Evolutionary conservation across 2,797 vertebrate species (phyloP), one percentile per base, ranked within the genome.

Genomic region (Diplodus puntazzo): DNA sequence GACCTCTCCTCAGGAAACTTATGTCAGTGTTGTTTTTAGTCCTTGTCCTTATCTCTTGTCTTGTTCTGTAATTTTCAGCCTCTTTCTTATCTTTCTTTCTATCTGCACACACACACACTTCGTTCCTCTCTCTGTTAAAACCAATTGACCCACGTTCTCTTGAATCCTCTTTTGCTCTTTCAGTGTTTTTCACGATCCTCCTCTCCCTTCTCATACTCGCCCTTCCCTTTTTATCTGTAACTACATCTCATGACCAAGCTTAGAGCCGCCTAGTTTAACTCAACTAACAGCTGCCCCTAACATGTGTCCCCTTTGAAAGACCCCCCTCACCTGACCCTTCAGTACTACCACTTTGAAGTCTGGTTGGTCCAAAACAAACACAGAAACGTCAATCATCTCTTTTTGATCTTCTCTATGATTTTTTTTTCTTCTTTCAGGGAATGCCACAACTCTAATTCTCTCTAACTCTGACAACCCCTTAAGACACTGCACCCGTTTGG

Each of bases 401-500:
- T 92, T 91, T 92, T 90, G 82, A 91, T 85, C 79, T 87, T 88
- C 78, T 87, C 64, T 85, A 82, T 91, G 62, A 81, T 91, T 91
- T 92, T 91, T 81, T 84, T 90, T 92, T 90, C 88, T 91, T 91
- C 89, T 94, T 93, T 86, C 85, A 93, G 91, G 91, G 86, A 94
- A 93, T 92, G 82, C 80, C 88, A 92, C 91, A 92, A 88, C 83
- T 91, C 83, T 87, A 86, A 89, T 88, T 77, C 79, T 92, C 76
- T 90, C 81, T 90, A 92, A 89, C 86, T 89, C 85, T 91, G 78
- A 92, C 81, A 89, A 83, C 89, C 88, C 83, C 82, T 88, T 84
- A 87, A 93, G 85, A 93, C 89, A 94, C 89, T 84, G 92, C 93
- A 95, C 89, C 93, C 90, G 88, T 94, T 91, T 92, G 89, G 92